Conservation (phyloP, 2,797 vertebrate species). For the Poecilia picta region DNA sequence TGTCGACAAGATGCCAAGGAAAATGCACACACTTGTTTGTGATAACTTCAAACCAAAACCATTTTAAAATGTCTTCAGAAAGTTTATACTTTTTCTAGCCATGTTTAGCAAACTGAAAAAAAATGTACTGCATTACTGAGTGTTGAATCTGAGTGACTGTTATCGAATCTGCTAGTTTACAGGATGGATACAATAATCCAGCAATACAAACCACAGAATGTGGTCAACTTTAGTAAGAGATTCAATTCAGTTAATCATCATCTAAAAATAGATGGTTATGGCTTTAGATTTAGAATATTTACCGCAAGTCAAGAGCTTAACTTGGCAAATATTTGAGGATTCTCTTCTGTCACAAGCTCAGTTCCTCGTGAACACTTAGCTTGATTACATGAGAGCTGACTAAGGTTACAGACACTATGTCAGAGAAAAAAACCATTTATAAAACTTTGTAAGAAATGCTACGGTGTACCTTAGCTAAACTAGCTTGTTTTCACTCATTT, state of each 20-base stretch:
- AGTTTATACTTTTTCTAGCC: background rate
- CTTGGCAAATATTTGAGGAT: background rate
- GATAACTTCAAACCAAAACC: background rate
- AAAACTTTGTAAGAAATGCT: too few species aligned
- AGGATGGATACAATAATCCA: background rate
- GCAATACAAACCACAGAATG: background rate
- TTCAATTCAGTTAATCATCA: background rate
- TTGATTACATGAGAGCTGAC: background rate
- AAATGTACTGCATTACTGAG: background rate
- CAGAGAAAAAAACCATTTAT: background rate
- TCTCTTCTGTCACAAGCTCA: background rate
- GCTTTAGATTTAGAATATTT: too few species aligned
- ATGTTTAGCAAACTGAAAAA: background rate
- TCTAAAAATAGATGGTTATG: too few species aligned
- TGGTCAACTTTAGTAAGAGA: background rate
- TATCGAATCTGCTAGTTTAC: background rate
- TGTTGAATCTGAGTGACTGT: background rate
- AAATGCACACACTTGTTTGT: background rate
- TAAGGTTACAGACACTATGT: background rate
- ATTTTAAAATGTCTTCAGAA: background rate
- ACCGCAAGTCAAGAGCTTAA: background rate
- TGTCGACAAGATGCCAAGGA: background rate
- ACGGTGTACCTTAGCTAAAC: too few species aligned
- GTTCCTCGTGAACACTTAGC: background rate
- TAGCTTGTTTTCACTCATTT: too few species aligned